Base-by-base conservation (phyloP, 2,888 invertebrate genomes). In the Baccha elongata region DNA sequence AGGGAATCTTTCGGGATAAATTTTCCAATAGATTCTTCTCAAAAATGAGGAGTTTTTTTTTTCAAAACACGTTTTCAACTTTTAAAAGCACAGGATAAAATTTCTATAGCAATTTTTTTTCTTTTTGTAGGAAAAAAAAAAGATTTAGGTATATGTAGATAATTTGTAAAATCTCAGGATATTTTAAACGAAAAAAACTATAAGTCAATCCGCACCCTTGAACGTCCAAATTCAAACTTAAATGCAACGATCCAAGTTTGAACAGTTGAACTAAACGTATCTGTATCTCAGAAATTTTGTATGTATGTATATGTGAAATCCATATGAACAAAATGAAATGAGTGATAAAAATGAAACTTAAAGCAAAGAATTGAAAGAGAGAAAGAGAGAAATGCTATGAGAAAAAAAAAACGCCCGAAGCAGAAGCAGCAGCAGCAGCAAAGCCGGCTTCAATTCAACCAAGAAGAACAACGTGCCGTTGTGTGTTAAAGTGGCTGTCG, bases 141-240 rank as follows among this genome's bases (percentile, higher is more conserved):
- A 21, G 7, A 42, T 42, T 32, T 42, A n/a, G n/a, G n/a, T n/a
- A n/a, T 44, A 10, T 11, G 29, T 21, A 23, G 52, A 29, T 29
- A 29, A 8, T 26, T 48, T 50, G 13, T 15, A 26, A 26, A 29
- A 10, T 29, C 17, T 35, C 15, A 35, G 58, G 35, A 48, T 46
- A 35, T 48, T 55, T n/a, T 46, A 32, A 48, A 62, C 48, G 72
- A 64, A 64, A 58, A n/a, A 78, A 83, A 83, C 64, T 68, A 40
- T 72, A 78, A 83, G 72, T 72, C 72, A 83, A 83, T 83, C 83
- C 83, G 78, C 83, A 83, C 83, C 78, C 83, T 83, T 78, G 83
- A 83, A 83, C 83, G 83, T 72, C 72, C 68, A 83, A 78, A 83
- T 78, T 78, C 83, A 83, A 83, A 83, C 83, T 78, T 78, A 78